These are phyloP conservation scores for Agelaius phoeniceus DNA, from an alignment of 2,113 vertebrate genomes.

Conservation along the genomic window DNA sequence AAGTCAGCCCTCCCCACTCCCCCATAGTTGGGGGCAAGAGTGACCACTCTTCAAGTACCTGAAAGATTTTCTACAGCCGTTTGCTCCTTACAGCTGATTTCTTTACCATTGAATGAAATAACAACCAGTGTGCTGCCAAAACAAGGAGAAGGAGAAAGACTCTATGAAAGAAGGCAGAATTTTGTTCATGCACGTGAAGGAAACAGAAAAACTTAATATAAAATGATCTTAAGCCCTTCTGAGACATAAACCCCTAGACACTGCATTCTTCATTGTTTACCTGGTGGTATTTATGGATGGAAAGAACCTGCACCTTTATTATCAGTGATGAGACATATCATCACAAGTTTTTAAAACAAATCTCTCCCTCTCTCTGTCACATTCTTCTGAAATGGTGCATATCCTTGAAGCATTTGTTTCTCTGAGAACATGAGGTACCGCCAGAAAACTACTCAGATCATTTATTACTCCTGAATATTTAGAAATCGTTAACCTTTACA, in stretches of 20 bases:
- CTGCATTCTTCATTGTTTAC: neutral
- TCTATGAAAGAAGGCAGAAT: neutral
- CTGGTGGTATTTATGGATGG: neutral
- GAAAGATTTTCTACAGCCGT: neutral
- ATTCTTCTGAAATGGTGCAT: slow-evolving; percentile 66
- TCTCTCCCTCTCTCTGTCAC: slow-evolving; percentile 44
- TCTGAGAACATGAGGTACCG: slow-evolving; percentile 62
- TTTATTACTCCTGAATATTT: slow-evolving; percentile 69
- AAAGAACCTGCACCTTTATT: neutral
- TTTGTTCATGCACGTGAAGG: neutral
- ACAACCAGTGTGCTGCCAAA: neutral
- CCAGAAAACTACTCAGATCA: slow-evolving; percentile 68
- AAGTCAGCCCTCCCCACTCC: neutral
- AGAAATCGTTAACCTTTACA: slow-evolving; percentile 67
- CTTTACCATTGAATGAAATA: neutral
- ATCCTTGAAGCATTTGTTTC: slow-evolving; percentile 51
- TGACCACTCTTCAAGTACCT: neutral
- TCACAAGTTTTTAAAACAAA: slow-evolving; percentile 35
- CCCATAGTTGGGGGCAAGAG: neutral
- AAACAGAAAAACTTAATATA: neutral
- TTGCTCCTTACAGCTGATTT: neutral
- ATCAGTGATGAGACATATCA: slow-evolving; percentile 11
- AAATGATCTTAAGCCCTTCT: neutral
- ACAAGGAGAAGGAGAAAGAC: neutral
- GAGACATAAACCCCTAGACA: neutral